A percentile compares a stretch with the other conserved stretches of the same genome.
Conservation (phyloP, 2,797 vertebrate species). For the Halcyon badia region DNA sequence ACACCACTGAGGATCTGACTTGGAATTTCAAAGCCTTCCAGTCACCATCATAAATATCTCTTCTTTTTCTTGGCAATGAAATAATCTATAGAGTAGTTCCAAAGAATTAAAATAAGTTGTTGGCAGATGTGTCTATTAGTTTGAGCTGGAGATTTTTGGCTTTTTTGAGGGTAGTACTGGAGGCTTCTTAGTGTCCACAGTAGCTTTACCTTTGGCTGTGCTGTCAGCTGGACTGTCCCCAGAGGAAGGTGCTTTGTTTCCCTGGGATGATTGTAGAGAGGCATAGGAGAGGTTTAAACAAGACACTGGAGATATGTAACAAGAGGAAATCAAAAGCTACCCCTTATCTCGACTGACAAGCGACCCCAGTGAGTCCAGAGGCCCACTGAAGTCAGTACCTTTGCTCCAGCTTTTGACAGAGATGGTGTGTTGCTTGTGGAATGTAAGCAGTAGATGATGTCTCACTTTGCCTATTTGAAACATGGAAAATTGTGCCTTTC, state of each 20-base stretch:
- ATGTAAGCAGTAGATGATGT: not conserved
- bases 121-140: constrained; percentile 69
- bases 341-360: not conserved
- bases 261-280: not conserved
- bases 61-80: constrained; percentile 65
- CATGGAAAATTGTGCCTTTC: not conserved
- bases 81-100: constrained; percentile 17
- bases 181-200: not conserved
- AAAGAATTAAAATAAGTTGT: constrained; percentile 48
- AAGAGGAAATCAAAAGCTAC: not conserved
- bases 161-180: not conserved
- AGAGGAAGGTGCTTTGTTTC: not conserved
- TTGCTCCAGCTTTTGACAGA: not conserved
- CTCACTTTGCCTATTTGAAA: not conserved
- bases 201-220: constrained; percentile 45
- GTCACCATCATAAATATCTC: constrained; percentile 60
- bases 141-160: constrained; percentile 22
- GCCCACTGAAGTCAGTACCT: not conserved
- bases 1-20: constrained; percentile 1
- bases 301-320: rapidly evolving
- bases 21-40: constrained; percentile 46
- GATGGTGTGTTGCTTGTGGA: not conserved
- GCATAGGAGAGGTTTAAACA: not conserved
- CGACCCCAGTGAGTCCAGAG: rapidly evolving
- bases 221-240: not conserved